Base-by-base conservation (phyloP, 2,797 vertebrate species). In the Pangasius krempfi region DNA sequence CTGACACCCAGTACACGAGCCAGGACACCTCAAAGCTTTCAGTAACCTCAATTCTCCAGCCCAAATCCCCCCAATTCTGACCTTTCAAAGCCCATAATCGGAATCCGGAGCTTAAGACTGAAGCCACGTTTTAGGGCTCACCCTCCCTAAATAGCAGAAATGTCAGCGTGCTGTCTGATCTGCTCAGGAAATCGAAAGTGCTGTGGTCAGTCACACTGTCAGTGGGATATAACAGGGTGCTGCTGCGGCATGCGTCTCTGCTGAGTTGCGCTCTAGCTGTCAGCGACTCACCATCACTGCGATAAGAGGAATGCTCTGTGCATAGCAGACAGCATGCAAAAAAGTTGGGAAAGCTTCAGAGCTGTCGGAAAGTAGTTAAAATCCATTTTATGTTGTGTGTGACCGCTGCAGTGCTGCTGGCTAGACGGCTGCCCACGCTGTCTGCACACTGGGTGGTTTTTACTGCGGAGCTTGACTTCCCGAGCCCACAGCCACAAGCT, bases 151-250 rank as follows among this genome's bases (percentile, higher is more conserved):
- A 89, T 75, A 73, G 52, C 85, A 58, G 73, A 85, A 90, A 91
- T 87, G 90, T 64, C 89, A 89, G 52, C 27, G 13, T 86, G 79
- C 85, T 87, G 88, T 76, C 75, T 78, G 81, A 88, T 91, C 86
- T 68, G 84, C 68, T 72, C 66, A 56, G 86, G 84, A 84, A 91
- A 81, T 82, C 68, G 64, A 89, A 89, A 70, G 76, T 73, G 83
- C 75, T 62, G 82, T 82, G 86, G 86, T 89, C 90, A 85, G 85
- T 81, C 47, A 52, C 44, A 70, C 44, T 33, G 82, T 52, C 82
- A 54, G 62, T 25, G 8, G 85, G 66, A 87, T 54, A 75, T 72
- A 60, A 58, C 20, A 14, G 76, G 88, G 40, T n/a, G 76, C 52
- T 58, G 73, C n/a, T 64, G 58, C 20, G 33, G 58, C 78, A 73